phyloP scores from a whole-genome alignment of 2,888 invertebrate genomes.

The Sthenelais limicola region DNA sequence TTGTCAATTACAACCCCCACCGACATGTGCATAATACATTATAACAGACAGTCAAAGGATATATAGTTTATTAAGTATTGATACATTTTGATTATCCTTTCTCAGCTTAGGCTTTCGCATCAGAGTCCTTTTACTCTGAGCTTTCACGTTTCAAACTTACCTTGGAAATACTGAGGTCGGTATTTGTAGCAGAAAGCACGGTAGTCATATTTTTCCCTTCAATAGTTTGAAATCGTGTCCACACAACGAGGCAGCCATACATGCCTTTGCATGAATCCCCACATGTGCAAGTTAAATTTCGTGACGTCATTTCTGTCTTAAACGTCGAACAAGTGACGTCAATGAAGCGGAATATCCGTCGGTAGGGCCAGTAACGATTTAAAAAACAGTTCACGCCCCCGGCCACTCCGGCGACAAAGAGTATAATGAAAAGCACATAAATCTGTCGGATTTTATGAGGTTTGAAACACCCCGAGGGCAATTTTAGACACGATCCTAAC shows the following conservation, averaged over 20 bases:
- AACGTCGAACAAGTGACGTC: constrained; percentile 24
- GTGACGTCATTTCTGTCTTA: constrained; percentile 23
- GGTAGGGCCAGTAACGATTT: constrained; percentile 24
- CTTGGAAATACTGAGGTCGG: constrained; percentile 15
- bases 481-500: constrained; percentile 11
- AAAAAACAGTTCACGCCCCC: constrained; percentile 18
- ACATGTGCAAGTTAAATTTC: constrained; percentile 30
- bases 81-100: too few species aligned
- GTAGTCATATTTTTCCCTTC: constrained; percentile 3
- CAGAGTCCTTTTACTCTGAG: too few species aligned
- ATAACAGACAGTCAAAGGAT: too few species aligned
- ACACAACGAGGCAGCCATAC: constrained; percentile 26
- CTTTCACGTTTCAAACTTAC: too few species aligned
- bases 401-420: constrained; percentile 23
- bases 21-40: too few species aligned
- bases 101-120: too few species aligned
- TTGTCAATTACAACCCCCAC: too few species aligned
- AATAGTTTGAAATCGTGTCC: neutral
- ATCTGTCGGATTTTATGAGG: constrained; percentile 18
- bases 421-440: constrained; percentile 18
- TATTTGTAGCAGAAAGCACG: constrained; percentile 14
- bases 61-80: too few species aligned
- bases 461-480: constrained; percentile 8
- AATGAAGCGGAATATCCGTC: constrained; percentile 19
- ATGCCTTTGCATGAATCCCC: constrained; percentile 4